phyloP scores from a whole-genome alignment of 2,797 vertebrate species.

The Macropodus opercularis region DNA sequence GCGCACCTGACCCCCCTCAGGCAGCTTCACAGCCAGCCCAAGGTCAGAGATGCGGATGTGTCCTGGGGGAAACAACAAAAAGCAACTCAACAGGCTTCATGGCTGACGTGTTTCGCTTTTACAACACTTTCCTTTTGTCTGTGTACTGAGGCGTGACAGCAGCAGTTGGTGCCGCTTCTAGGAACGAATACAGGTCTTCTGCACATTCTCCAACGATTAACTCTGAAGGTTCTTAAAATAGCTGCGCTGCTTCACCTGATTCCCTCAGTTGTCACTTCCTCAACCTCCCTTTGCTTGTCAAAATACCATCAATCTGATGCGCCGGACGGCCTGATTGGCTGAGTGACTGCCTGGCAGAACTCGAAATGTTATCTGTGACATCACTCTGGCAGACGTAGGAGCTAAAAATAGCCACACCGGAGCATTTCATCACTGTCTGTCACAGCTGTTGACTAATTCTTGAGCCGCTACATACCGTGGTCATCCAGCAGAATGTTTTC shows the following conservation, averaged over 20 bases:
- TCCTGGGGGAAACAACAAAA: constrained; percentile 66
- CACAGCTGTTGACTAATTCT: neutral
- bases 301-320: constrained; percentile 12
- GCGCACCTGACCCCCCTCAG: constrained; percentile 65
- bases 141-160: neutral
- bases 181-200: neutral
- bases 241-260: constrained; percentile 26
- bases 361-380: neutral
- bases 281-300: constrained; percentile 27
- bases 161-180: neutral
- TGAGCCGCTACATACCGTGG: constrained; percentile 64
- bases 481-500: constrained; percentile 95
- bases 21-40: constrained; percentile 84
- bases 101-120: neutral
- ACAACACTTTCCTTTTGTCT: constrained; percentile 25
- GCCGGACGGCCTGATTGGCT: neutral
- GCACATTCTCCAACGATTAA: neutral
- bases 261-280: constrained; percentile 39
- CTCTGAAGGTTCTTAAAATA: constrained; percentile 39
- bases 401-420: constrained; percentile 32
- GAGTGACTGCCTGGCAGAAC: neutral
- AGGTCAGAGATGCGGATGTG: constrained; percentile 91
- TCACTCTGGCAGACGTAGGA: neutral
- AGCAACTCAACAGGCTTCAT: constrained; percentile 24
- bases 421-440: neutral